A percentile compares a stretch with the other conserved stretches of the same genome.
Evolutionary conservation across 2,113 vertebrate species (phyloP).

Genomic region (Bostrychus sinensis): DNA sequence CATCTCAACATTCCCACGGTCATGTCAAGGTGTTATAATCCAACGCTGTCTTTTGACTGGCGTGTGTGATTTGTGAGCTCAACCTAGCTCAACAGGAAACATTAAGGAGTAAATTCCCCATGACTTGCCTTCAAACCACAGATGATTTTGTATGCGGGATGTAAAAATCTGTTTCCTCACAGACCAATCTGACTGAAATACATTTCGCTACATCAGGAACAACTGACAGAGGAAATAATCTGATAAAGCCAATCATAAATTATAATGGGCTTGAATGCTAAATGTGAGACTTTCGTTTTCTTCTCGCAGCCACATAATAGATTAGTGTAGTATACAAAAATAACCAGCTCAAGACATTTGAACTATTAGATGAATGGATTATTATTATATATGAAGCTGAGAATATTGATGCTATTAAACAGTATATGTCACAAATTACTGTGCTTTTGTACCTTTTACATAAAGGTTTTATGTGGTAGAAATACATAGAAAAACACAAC

Average conservation of each 20-base stretch:
- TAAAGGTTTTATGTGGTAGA: too few species aligned
- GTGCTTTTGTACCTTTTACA: constrained; percentile 12
- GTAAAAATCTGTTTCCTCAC: neutral
- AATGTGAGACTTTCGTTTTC: neutral
- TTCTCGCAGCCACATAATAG: neutral
- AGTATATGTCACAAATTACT: too few species aligned
- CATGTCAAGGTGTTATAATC: neutral
- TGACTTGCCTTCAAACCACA: neutral
- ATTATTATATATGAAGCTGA: too few species aligned
- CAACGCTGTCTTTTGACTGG: neutral
- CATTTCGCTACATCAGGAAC: neutral
- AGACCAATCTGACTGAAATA: neutral
- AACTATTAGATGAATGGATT: neutral
- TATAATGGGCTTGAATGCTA: neutral
- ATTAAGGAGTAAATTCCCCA: neutral
- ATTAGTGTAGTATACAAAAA: neutral
- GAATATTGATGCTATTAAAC: neutral
- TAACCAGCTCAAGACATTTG: neutral
- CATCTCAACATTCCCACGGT: neutral
- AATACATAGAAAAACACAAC: too few species aligned
- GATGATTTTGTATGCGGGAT: neutral
- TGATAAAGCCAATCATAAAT: neutral
- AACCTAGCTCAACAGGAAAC: neutral
- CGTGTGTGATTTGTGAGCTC: neutral
- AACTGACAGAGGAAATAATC: neutral